Conservation (phyloP, 2,888 invertebrate species). For the Limnephilus rhombicus region DNA sequence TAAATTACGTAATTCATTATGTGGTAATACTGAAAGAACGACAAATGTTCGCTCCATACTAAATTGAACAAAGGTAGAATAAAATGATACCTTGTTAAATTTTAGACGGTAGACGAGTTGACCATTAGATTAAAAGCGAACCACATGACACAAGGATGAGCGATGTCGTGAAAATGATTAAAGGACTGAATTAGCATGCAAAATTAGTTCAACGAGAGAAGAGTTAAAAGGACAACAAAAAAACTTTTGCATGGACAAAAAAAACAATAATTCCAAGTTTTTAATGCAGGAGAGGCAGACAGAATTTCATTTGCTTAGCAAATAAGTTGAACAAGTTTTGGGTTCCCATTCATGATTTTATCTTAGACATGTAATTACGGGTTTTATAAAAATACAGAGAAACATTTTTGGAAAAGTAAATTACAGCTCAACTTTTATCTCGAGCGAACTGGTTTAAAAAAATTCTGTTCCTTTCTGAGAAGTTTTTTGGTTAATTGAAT, state of each 20-base stretch:
- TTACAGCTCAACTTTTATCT: neutral
- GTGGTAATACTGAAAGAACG: neutral
- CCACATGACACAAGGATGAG: neutral
- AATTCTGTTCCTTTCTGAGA: neutral
- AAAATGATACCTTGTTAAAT: neutral
- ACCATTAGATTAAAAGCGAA: neutral
- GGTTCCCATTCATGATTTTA: neutral
- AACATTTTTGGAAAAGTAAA: neutral
- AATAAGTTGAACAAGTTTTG: neutral
- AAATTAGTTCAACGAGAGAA: neutral
- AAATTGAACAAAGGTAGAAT: neutral
- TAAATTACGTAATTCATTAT: neutral
- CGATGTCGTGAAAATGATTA: neutral
- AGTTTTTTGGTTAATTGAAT: slow-evolving; percentile 10
- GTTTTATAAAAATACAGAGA: neutral
- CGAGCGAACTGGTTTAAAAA: neutral
- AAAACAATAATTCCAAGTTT: neutral
- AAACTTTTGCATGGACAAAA: neutral
- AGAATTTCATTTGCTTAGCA: neutral
- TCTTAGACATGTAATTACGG: neutral
- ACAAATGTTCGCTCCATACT: neutral
- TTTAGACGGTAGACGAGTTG: neutral
- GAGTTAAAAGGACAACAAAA: neutral
- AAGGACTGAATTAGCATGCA: neutral
- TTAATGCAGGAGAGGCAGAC: neutral